Evolutionary conservation across 2,888 invertebrate species (phyloP).

Genomic region (Eupithecia exiguata): DNA sequence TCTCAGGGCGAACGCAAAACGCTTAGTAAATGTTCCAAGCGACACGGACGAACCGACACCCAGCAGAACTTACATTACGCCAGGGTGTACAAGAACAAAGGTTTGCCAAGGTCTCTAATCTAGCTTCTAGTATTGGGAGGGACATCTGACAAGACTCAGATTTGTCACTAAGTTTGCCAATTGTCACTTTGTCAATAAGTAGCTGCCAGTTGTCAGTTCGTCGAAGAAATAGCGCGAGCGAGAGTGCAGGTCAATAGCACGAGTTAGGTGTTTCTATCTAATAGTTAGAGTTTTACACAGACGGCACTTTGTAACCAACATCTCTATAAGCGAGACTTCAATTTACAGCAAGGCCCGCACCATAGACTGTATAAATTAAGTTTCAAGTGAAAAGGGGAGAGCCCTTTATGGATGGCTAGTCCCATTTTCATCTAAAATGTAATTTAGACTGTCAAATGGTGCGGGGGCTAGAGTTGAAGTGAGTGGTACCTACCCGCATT

Average conservation of each 20-base stretch:
- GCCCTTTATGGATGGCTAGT: not conserved
- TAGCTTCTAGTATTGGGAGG: not conserved
- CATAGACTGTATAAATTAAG: not conserved
- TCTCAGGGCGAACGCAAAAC: constrained; percentile 40
- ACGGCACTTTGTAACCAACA: constrained; percentile 30
- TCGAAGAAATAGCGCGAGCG: constrained; percentile 44
- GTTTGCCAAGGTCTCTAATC: not conserved
- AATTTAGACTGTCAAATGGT: constrained; percentile 12
- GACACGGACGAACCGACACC: constrained; percentile 24
- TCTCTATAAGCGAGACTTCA: constrained; percentile 34
- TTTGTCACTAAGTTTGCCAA: constrained; percentile 14
- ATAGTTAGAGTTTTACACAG: constrained; percentile 36
- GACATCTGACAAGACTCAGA: not conserved
- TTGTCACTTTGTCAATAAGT: constrained; percentile 8
- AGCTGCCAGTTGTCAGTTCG: constrained; percentile 28
- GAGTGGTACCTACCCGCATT: constrained; percentile 44
- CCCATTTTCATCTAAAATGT: constrained; percentile 2
- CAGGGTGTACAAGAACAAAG: not conserved
- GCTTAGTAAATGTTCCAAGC: constrained; percentile 39
- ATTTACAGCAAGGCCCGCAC: constrained; percentile 25
- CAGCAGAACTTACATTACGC: constrained; percentile 15
- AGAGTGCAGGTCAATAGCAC: constrained; percentile 44
- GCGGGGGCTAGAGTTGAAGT: not conserved
- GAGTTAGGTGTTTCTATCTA: constrained; percentile 42
- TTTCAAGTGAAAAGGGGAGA: not conserved